Percentiles rank a stretch among this genome's conserved stretches.
phyloP scores from a whole-genome alignment of 2,888 invertebrate genomes.

The Pyrochroa serraticornis region DNA sequence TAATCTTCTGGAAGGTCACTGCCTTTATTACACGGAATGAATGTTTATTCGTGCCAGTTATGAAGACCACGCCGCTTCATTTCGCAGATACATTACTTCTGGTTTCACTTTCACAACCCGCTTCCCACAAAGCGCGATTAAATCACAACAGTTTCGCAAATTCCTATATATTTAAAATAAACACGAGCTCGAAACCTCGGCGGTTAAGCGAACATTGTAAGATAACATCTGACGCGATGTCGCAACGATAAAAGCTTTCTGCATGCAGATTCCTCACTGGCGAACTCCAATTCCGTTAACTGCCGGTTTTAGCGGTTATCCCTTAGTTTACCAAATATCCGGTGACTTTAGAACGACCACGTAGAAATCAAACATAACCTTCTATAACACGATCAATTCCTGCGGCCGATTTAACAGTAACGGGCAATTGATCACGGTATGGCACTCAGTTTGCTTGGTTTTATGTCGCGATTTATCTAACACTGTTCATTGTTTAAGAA shows the following conservation, averaged over 20 bases:
- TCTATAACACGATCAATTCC: constrained; percentile 10
- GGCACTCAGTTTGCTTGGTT: constrained; percentile 7
- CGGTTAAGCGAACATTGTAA: constrained; percentile 7
- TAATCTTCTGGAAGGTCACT: constrained; percentile 35
- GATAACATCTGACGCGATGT: constrained; percentile 13
- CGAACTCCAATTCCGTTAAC: constrained; percentile 10
- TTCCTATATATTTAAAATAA: constrained; percentile 32
- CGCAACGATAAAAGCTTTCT: constrained; percentile 5
- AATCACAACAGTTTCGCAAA: constrained; percentile 34
- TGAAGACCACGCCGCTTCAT: constrained; percentile 27
- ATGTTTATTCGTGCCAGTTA: constrained; percentile 35
- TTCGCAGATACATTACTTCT: constrained; percentile 33
- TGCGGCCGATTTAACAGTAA: constrained; percentile 24
- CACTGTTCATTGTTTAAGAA: constrained; percentile 31
- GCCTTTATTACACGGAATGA: constrained; percentile 32
- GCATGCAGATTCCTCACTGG: constrained; percentile 5
- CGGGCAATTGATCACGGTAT: constrained; percentile 24
- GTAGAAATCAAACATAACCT: constrained; percentile 9
- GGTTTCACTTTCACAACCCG: constrained; percentile 27
- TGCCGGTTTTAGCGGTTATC: neutral
- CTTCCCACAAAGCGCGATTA: constrained; percentile 28
- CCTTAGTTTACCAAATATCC: neutral
- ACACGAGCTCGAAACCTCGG: constrained; percentile 1
- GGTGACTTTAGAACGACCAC: neutral
- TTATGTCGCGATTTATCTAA: constrained; percentile 14